Conservation (phyloP, 2,888 invertebrate species). For the Ormyrus rosae region DNA sequence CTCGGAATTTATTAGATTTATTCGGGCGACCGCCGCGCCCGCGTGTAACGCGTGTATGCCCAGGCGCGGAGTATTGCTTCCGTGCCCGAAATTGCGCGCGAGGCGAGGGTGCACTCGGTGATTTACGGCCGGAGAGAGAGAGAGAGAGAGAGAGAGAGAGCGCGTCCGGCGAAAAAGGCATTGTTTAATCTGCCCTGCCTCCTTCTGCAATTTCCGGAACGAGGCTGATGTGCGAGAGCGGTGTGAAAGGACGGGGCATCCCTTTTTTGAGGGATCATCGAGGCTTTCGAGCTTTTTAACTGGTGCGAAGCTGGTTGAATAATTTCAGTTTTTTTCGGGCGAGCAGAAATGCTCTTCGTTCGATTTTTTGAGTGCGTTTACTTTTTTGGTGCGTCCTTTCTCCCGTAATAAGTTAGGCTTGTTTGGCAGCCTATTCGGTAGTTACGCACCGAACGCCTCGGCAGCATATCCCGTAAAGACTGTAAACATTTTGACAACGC, state of each 20-base stretch:
- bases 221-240: background rate
- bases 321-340: too few species aligned
- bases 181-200: constrained; percentile 23
- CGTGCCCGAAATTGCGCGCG: constrained; percentile 40
- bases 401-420: constrained; percentile 11
- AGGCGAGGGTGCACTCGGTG: constrained; percentile 14
- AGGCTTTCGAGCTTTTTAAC: too few species aligned
- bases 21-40: constrained; percentile 36
- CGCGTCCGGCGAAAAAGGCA: background rate
- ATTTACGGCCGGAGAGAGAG: constrained; percentile 18
- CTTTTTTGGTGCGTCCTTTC: background rate
- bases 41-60: background rate
- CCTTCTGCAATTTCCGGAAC: background rate
- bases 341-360: too few species aligned
- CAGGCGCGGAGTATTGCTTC: constrained; percentile 24
- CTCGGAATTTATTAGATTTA: constrained; percentile 53
- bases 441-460: constrained; percentile 40
- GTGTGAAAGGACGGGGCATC: background rate
- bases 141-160: background rate
- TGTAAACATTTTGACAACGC: constrained; percentile 72
- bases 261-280: too few species aligned
- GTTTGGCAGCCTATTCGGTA: constrained; percentile 37
- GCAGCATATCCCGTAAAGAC: too few species aligned
- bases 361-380: too few species aligned
- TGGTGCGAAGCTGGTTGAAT: too few species aligned